Evolutionary conservation across 64 coral and sea anemone genomes (phyloP), one percentile per base, ranked within the genome.

Genomic region (Hydrozoanthus tunicans): DNA sequence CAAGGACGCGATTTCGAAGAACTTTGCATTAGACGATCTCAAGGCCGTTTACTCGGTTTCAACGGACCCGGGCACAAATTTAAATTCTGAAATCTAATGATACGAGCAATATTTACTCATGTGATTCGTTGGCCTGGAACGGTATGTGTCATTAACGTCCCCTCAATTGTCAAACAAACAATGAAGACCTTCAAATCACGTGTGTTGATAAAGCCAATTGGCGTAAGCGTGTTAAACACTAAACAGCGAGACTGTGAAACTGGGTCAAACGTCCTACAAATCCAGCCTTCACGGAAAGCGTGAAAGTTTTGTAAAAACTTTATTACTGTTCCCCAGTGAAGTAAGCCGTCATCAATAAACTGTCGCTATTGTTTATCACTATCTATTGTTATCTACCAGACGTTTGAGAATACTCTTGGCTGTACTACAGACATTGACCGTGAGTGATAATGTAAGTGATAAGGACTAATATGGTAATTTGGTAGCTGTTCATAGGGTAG

Each of bases 51-150:
- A 17, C 69, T 10, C 55, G 57, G 10, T 56, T 88, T 70, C 68
- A 88, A 88, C 84, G 84, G 69, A 74, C 68, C 17, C 66, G 55
- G 58, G 43, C 11, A 75, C 53, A 73, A 74, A 88, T 88, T 88
- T 88, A 88, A 88, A 88, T 88, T 88, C 84, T 73, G 84, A 72
- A 73, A n/a, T 58, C 51, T 15, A 64, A 63, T 88, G 60, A 88
- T 86, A 26, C 25, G n/a, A 88, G 84, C 84, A 88, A 88, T 88
- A 88, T 88, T 88, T 88, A 74, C 84, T 59, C 67, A 61, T 75
- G 84, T 60, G 84, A 88, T 88, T 88, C 84, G 84, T 73, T 88
- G 84, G 84, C 54, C 69, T 73, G 84, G 84, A 88, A 88, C 55
- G 84, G 67, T 73, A 88, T 88, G 54, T 88, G 84, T 88, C 84